Evolutionary conservation across 2,797 vertebrate genomes (phyloP).

Genomic region (Selene dorsalis): DNA sequence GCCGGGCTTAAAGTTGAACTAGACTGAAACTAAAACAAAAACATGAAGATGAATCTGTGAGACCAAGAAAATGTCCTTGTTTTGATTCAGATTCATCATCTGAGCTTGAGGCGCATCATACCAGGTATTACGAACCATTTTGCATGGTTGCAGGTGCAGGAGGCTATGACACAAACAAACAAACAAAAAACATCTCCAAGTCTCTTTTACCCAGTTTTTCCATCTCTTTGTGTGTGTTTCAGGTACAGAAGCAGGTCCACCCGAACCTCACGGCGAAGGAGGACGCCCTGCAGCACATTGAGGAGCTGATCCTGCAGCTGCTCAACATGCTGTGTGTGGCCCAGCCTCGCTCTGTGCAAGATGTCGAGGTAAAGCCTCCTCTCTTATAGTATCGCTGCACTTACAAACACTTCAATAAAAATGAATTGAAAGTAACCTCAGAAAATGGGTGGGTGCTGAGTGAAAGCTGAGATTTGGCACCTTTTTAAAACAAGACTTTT

Average conservation of each 20-base stretch:
- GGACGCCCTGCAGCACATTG: conserved; percentile 96
- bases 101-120: conserved; percentile 32
- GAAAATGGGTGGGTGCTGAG: background rate
- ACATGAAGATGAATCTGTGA: background rate
- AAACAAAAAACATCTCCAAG: background rate
- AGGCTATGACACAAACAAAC: background rate
- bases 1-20: background rate
- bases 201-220: background rate
- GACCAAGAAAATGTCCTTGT: background rate
- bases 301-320: conserved; percentile 97
- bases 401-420: background rate
- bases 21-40: conserved; percentile 1
- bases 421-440: background rate
- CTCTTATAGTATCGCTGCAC: background rate
- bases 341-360: conserved; percentile 94
- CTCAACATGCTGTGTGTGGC: conserved; percentile 97
- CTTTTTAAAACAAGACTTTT: background rate
- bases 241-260: conserved; percentile 99
- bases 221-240: conserved; percentile 23
- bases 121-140: conserved; percentile 39
- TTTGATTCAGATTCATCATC: conserved; percentile 6
- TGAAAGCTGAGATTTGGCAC: background rate
- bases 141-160: background rate
- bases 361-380: conserved; percentile 90
- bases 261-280: conserved; percentile 95